These are phyloP conservation scores for Panthera leo DNA, from an alignment of 2,113 vertebrate genomes.

Conservation along the genomic window DNA sequence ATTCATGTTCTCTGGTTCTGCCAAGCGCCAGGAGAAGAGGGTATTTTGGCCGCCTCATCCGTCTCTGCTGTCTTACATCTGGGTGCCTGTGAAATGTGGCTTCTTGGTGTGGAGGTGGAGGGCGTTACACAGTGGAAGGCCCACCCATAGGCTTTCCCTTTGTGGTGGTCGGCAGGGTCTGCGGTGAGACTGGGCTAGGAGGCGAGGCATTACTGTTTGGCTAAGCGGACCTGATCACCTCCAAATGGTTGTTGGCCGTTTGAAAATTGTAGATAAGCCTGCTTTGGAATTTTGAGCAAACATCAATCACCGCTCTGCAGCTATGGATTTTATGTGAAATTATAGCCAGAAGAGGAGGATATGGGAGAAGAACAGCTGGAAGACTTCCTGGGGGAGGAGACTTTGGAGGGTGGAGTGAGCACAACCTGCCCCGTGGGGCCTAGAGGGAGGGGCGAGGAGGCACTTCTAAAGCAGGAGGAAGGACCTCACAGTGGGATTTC, in stretches of 20 bases:
- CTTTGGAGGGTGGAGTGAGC: not conserved
- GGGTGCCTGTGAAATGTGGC: constrained; percentile 67
- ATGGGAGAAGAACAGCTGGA: not conserved
- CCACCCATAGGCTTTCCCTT: not conserved
- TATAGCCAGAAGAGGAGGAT: not conserved
- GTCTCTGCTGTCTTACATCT: constrained; percentile 56
- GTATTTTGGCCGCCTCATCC: constrained; percentile 44
- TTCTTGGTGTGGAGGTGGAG: constrained; percentile 19
- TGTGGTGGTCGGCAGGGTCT: not conserved
- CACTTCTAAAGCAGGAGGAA: not conserved
- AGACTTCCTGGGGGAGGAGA: constrained; percentile 33
- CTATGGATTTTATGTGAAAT: constrained; percentile 44
- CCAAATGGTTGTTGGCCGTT: not conserved
- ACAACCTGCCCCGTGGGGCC: not conserved
- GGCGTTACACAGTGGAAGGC: not conserved
- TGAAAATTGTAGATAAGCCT: constrained; percentile 60
- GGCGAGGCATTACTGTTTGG: not conserved
- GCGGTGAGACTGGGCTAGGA: not conserved
- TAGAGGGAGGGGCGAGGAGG: not conserved
- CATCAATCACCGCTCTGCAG: constrained; percentile 38
- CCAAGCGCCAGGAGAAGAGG: constrained; percentile 28
- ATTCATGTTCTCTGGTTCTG: constrained; percentile 45
- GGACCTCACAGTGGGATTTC: not conserved
- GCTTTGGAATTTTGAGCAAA: constrained; percentile 43
- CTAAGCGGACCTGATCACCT: not conserved